Conservation (phyloP, 2,113 vertebrate genomes). For the Arvicanthis niloticus region DNA sequence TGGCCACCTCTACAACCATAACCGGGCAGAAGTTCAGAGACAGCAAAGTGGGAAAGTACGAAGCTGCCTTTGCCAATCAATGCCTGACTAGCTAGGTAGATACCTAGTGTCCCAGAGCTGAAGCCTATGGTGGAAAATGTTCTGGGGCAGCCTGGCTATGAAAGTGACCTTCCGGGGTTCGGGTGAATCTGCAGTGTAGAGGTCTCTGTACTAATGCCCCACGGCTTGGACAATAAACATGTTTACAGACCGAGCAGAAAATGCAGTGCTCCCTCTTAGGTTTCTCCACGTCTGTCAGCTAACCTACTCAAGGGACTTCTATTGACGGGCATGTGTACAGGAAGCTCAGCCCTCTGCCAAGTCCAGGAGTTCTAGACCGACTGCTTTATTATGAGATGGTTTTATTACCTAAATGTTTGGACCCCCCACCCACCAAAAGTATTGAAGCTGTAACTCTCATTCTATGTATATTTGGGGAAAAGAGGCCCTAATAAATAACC, state of each 20-base stretch:
- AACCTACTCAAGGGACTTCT: background rate
- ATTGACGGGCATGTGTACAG: background rate
- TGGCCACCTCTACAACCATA: background rate
- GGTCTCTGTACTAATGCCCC: conserved; percentile 7
- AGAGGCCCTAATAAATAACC: background rate
- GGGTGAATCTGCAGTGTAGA: conserved; percentile 22
- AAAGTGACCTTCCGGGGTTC: background rate
- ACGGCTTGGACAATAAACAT: conserved; percentile 2
- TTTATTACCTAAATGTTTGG: background rate
- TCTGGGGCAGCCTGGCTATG: background rate
- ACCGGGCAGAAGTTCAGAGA: background rate
- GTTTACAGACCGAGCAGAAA: conserved; percentile 63
- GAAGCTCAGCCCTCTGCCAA: background rate
- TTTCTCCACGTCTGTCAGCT: conserved; percentile 29
- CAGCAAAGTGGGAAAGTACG: background rate
- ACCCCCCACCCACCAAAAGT: background rate
- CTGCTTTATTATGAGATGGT: background rate
- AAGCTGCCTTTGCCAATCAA: background rate
- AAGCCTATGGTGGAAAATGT: background rate
- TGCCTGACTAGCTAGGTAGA: background rate
- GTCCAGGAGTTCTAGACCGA: background rate
- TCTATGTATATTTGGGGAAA: conserved; percentile 16
- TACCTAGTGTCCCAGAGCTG: background rate
- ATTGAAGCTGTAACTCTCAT: background rate
- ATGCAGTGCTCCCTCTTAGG: background rate